A percentile compares a stretch with the other conserved stretches of the same genome.
phyloP scores from a whole-genome alignment of 2,888 invertebrate genomes.

The Teleiodes luculella region DNA sequence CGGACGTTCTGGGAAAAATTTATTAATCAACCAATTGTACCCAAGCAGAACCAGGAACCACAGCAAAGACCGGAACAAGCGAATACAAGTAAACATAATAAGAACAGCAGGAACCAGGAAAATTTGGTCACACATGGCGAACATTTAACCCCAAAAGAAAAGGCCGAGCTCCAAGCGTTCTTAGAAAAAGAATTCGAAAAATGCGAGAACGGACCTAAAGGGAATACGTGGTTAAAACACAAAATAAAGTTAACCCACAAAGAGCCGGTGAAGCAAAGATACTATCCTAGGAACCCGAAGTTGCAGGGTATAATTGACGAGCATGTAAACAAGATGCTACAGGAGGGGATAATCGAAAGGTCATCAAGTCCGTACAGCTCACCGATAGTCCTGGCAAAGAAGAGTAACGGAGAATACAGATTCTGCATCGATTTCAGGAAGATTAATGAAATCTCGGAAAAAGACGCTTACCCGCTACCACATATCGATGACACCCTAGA shows the following conservation, averaged over 20 bases:
- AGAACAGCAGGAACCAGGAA: too few species aligned
- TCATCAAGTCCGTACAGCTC: slow-evolving; percentile 23
- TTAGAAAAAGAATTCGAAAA: too few species aligned
- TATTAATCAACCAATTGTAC: too few species aligned
- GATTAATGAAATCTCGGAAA: slow-evolving; percentile 24
- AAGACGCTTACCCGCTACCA: slow-evolving; percentile 32
- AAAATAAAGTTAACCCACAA: slow-evolving; percentile 13
- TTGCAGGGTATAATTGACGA: slow-evolving; percentile 15
- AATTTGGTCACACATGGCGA: too few species aligned
- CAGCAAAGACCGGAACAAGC: too few species aligned
- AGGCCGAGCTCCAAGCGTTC: too few species aligned
- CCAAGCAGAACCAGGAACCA: too few species aligned
- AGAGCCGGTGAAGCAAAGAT: slow-evolving; percentile 17
- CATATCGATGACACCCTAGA: slow-evolving; percentile 20
- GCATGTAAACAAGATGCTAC: slow-evolving; percentile 23
- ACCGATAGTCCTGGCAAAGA: background rate
- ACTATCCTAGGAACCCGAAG: slow-evolving; percentile 18
- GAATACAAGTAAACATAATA: too few species aligned
- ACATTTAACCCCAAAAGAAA: too few species aligned
- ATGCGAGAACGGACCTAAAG: background rate
- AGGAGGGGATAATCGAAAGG: slow-evolving; percentile 21
- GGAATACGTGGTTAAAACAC: slow-evolving; percentile 11
- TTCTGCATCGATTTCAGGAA: slow-evolving; percentile 30
- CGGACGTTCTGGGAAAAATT: too few species aligned
- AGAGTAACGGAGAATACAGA: slow-evolving; percentile 16